Percentiles rank a stretch among this genome's conserved stretches.
Evolutionary conservation across 2,797 vertebrate species (phyloP).

Genomic region (Propithecus deckenii): DNA sequence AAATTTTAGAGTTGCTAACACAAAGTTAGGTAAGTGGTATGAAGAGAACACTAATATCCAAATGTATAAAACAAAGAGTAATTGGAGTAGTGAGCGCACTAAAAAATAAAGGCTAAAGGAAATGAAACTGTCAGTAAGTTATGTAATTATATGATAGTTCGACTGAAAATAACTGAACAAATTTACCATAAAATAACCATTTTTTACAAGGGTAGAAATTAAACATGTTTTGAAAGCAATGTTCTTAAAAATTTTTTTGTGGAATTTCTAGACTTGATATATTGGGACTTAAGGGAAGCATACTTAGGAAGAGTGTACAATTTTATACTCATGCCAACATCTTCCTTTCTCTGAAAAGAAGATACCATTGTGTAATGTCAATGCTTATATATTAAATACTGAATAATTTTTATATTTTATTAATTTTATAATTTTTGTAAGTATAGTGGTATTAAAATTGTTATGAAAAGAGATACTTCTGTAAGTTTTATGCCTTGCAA

Average conservation of each 20-base stretch:
- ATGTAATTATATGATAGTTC: background rate
- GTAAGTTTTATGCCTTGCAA: background rate
- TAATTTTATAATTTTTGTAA: background rate
- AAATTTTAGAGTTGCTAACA: background rate
- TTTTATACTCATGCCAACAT: background rate
- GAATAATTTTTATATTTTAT: background rate
- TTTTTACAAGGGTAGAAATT: background rate
- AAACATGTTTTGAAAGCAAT: background rate
- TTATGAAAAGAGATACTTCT: background rate
- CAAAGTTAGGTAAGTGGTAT: background rate
- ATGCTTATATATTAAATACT: background rate
- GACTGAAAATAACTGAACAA: background rate
- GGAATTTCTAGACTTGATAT: background rate
- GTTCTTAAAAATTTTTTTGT: background rate
- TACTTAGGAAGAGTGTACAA: background rate
- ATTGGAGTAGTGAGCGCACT: background rate
- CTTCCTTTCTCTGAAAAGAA: background rate
- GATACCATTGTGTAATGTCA: background rate
- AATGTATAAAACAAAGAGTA: background rate
- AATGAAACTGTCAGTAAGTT: background rate
- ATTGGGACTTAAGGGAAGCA: background rate
- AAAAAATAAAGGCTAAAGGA: background rate
- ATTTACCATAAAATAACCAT: background rate
- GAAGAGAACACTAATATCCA: background rate
- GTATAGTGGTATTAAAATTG: background rate